phyloP scores from a whole-genome alignment of 1,140 invertebrate genomes.

The Drosophila lacertosa region DNA sequence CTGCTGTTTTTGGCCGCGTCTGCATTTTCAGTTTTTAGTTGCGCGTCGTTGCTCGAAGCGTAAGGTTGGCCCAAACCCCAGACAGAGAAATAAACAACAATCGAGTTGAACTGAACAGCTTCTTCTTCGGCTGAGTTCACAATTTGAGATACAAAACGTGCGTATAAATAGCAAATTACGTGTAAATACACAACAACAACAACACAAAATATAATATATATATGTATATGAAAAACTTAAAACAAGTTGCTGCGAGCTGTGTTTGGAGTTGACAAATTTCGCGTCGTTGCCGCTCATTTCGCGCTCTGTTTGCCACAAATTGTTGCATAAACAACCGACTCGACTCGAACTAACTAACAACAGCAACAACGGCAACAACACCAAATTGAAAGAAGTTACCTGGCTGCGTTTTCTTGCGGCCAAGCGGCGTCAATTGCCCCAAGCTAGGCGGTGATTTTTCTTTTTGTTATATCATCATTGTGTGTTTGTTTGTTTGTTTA shows the following conservation, averaged over 20 bases:
- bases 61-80: slow-evolving; percentile 51
- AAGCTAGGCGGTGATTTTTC: slow-evolving; percentile 16
- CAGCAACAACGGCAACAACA: slow-evolving; percentile 7
- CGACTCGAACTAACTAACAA: slow-evolving; percentile 26
- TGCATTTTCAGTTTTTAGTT: slow-evolving; percentile 66
- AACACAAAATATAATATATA: no score
- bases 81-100: slow-evolving; percentile 17
- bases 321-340: slow-evolving; percentile 70
- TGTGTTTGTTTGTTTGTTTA: slow-evolving; percentile 4
- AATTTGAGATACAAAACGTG: slow-evolving; percentile 55
- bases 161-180: slow-evolving; percentile 60
- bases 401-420: slow-evolving; percentile 36
- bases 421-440: slow-evolving; percentile 41
- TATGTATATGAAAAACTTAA: slow-evolving; percentile 34
- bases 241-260: slow-evolving; percentile 53
- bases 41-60: slow-evolving; percentile 73
- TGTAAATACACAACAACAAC: no score
- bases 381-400: slow-evolving; percentile 11
- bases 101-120: slow-evolving; percentile 16
- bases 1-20: slow-evolving; percentile 69
- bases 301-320: slow-evolving; percentile 77
- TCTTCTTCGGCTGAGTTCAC: slow-evolving; percentile 37
- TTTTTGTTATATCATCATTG: slow-evolving; percentile 42
- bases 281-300: slow-evolving; percentile 69
- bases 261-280: slow-evolving; percentile 68